Percentiles rank a stretch among this genome's conserved stretches.
phyloP scores from a whole-genome alignment of 2,888 invertebrate genomes.

The Apotomis capreana region DNA sequence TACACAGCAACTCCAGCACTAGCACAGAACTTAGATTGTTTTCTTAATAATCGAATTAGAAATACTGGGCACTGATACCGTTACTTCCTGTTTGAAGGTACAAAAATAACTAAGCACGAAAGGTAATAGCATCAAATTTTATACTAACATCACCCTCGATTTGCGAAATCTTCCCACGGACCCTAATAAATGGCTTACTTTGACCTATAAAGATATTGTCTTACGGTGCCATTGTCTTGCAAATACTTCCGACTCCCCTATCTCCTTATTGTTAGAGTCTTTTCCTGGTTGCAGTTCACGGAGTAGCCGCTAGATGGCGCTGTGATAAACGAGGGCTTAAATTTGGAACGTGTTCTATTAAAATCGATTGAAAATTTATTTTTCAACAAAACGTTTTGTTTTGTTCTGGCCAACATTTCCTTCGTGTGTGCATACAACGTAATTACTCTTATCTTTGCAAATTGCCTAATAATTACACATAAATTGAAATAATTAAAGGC shows the following conservation, averaged over 20 bases:
- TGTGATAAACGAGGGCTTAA: conserved; percentile 42
- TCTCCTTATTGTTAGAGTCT: conserved; percentile 50
- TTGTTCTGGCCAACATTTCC: no score
- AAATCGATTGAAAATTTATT: neutral
- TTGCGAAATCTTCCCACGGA: conserved; percentile 64
- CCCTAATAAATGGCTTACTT: conserved; percentile 55
- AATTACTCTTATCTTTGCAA: no score
- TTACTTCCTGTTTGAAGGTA: conserved; percentile 73
- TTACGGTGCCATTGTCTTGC: conserved; percentile 70
- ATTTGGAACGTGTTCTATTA: neutral
- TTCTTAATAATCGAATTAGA: conserved; percentile 6
- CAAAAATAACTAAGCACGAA: conserved; percentile 68
- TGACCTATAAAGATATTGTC: conserved; percentile 71
- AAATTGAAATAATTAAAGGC: no score
- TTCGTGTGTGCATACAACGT: no score
- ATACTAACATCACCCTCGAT: conserved; percentile 71
- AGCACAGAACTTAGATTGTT: neutral
- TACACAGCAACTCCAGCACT: neutral
- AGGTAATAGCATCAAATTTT: conserved; percentile 63
- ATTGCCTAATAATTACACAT: no score
- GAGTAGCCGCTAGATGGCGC: conserved; percentile 62
- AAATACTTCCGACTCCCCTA: conserved; percentile 68
- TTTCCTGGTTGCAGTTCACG: conserved; percentile 55
- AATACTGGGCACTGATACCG: conserved; percentile 46
- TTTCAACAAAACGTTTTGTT: neutral